A percentile compares a stretch with the other conserved stretches of the same genome.
Evolutionary conservation across 1,140 invertebrate genomes (phyloP).

Genomic region (Gryllus bimaculatus): DNA sequence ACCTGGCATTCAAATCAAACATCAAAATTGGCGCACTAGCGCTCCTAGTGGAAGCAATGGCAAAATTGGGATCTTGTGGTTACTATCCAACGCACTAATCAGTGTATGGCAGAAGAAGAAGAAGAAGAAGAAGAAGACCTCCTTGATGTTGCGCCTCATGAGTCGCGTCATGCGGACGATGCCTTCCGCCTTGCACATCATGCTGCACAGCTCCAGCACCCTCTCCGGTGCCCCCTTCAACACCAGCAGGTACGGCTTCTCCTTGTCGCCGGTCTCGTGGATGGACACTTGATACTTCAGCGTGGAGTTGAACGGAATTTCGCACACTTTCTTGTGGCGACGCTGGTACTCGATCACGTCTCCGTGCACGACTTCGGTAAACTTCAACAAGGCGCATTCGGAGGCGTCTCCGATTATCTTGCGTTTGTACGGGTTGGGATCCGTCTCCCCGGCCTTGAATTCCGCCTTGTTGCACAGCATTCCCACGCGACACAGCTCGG

Average conservation of each 20-base stretch:
- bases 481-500: slow-evolving; percentile 51
- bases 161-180: neutral
- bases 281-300: slow-evolving; percentile 77
- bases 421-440: slow-evolving; percentile 48
- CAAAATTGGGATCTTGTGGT: no score
- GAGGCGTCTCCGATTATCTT: slow-evolving; percentile 69
- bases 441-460: slow-evolving; percentile 52
- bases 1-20: no score
- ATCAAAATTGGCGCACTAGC: no score
- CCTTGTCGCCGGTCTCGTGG: slow-evolving; percentile 38
- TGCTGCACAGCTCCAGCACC: slow-evolving; percentile 46
- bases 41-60: no score
- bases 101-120: no score
- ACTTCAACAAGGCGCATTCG: slow-evolving; percentile 70
- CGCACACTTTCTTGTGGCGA: slow-evolving; percentile 62
- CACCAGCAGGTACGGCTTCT: slow-evolving; percentile 45
- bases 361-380: slow-evolving; percentile 57
- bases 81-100: no score
- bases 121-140: no score
- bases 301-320: slow-evolving; percentile 78
- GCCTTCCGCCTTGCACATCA: slow-evolving; percentile 35
- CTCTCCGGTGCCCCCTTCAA: slow-evolving; percentile 70
- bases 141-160: neutral
- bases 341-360: slow-evolving; percentile 51
- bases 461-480: slow-evolving; percentile 72